Conservation (phyloP, 1,140 invertebrate genomes). For the Protaetia brevitarsis region DNA sequence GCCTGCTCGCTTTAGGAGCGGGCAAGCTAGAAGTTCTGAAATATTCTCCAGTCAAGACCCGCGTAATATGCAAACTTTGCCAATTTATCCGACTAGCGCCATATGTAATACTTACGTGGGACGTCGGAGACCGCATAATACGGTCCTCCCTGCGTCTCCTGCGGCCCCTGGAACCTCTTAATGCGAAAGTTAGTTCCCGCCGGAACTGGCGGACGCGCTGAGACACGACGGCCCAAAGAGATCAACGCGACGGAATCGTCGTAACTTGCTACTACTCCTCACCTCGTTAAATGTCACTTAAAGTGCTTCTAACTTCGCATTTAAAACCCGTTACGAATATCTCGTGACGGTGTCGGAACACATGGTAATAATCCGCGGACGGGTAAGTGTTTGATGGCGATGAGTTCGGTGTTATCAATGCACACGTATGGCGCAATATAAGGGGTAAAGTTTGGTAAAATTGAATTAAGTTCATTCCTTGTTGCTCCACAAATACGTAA, state of each 20-base stretch:
- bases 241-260: slow-evolving; percentile 3
- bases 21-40: background rate
- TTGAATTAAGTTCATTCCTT: no score
- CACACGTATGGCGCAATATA: no score
- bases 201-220: background rate
- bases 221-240: background rate
- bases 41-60: background rate
- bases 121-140: background rate
- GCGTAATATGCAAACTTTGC: slow-evolving; percentile 12
- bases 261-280: background rate
- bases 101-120: slow-evolving; percentile 16
- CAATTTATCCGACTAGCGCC: slow-evolving; percentile 13
- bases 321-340: slow-evolving; percentile 10
- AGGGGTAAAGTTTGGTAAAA: no score
- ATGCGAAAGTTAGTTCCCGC: slow-evolving; percentile 4
- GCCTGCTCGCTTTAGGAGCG: no score
- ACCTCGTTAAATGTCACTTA: slow-evolving; percentile 17
- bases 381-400: no score
- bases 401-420: no score
- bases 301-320: background rate
- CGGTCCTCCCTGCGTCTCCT: background rate
- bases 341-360: no score
- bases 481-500: no score
- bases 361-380: no score
- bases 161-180: background rate